phyloP scores from a whole-genome alignment of 2,888 invertebrate genomes.

The Oxycera nigricornis region DNA sequence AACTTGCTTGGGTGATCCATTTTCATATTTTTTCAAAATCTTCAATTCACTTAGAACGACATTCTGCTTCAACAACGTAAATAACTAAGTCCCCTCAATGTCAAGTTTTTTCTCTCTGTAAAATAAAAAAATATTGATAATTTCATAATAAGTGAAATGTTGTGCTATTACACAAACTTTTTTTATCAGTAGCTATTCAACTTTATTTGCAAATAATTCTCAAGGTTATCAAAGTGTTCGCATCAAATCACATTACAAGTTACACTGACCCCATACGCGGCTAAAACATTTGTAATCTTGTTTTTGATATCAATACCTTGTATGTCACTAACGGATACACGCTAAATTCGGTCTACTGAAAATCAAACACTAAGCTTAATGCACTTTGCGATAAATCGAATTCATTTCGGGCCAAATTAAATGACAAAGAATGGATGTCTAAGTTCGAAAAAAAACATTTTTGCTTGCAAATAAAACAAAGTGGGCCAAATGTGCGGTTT shows the following conservation, averaged over 20 bases:
- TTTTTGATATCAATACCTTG: conserved; percentile 41
- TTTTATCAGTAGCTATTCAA: neutral
- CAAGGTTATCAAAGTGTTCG: conserved; percentile 47
- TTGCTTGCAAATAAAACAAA: no score
- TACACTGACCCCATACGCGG: conserved; percentile 40
- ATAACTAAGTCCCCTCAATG: no score
- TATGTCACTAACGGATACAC: conserved; percentile 30
- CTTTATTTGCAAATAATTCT: conserved; percentile 29
- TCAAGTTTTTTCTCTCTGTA: no score
- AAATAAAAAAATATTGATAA: no score
- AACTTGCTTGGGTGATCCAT: no score
- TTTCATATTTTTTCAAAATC: no score
- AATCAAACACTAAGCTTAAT: conserved; percentile 40
- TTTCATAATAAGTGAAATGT: no score
- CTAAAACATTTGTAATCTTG: conserved; percentile 37
- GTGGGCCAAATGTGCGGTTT: neutral
- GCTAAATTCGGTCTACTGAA: conserved; percentile 42
- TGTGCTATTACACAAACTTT: neutral
- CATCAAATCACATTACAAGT: conserved; percentile 44
- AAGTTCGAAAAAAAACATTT: no score
- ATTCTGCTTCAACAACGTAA: no score
- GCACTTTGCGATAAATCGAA: conserved; percentile 41
- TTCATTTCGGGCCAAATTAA: no score
- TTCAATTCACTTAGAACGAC: no score
- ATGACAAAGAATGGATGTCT: no score